A percentile compares a stretch with the other conserved stretches of the same genome.
phyloP scores from a whole-genome alignment of 2,113 vertebrate species.

The Scomber colias region DNA sequence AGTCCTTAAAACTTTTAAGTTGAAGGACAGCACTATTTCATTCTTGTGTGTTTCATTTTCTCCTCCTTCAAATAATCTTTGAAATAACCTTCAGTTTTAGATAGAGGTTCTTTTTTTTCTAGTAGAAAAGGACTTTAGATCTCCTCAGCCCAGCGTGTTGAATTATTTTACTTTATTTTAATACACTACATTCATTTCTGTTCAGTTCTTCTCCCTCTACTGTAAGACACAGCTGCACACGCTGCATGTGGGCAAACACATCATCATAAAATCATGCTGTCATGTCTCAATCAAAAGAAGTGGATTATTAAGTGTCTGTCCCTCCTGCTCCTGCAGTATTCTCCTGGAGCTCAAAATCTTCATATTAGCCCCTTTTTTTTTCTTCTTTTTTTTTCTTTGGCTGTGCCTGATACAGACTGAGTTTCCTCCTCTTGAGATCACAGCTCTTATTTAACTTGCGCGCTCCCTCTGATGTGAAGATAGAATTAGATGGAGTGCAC shows the following conservation, averaged over 20 bases:
- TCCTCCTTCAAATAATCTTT: background rate
- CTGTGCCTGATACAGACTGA: too few species aligned
- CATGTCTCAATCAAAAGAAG: too few species aligned
- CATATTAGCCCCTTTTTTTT: too few species aligned
- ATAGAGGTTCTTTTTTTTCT: background rate
- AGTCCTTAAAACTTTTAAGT: background rate
- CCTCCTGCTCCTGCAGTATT: too few species aligned
- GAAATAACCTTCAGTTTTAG: background rate
- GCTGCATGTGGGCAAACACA: too few species aligned
- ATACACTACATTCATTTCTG: background rate
- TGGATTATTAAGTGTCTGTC: too few species aligned
- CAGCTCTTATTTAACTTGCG: too few species aligned
- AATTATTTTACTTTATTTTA: background rate
- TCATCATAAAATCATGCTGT: background rate
- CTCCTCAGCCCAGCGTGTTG: background rate
- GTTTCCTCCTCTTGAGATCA: too few species aligned
- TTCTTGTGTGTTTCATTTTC: background rate
- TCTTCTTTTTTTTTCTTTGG: too few species aligned
- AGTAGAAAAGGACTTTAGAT: background rate
- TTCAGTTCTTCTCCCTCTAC: background rate
- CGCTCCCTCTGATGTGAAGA: background rate
- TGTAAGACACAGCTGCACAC: background rate
- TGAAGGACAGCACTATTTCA: constrained; percentile 1
- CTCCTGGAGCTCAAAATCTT: too few species aligned
- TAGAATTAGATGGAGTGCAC: background rate